Base-by-base conservation (phyloP, 1,140 invertebrate genomes). In the Mesaphorura yosii region DNA sequence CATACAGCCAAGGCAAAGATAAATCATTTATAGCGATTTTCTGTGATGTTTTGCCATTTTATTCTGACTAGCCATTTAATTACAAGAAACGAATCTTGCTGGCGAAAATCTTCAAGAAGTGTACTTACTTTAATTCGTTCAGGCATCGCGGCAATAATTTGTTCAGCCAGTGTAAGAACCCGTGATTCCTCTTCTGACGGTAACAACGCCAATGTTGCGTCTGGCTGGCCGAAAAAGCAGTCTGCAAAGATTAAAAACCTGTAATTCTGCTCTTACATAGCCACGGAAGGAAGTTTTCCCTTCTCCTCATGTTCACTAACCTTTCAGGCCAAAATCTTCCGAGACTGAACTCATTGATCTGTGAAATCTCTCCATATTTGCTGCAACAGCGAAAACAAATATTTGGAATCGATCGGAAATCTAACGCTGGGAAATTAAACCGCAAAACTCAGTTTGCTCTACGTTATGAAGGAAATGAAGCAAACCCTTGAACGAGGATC, bases 61-160 rank as follows among this genome's bases (percentile, higher is more conserved):
- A n/a, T n/a, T n/a, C n/a, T n/a, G n/a, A n/a, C n/a, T n/a, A n/a
- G n/a, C n/a, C n/a, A n/a, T n/a, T n/a, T n/a, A n/a, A n/a, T n/a
- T n/a, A n/a, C n/a, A n/a, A n/a, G n/a, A n/a, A n/a, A n/a, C n/a
- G n/a, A n/a, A n/a, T n/a, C n/a, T n/a, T n/a, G n/a, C n/a, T n/a
- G n/a, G n/a, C n/a, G n/a, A n/a, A 7, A 25, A 25, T 5, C 12
- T 12, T 46, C 22, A 12, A 4, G 4, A 10, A 23, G 4, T 12
- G 12, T 48, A 34, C 26, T 20, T 27, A 85, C 84, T 79, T 96
- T 97, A 66, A 95, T 96, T 64, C 90, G 77, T 61, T 95, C 90
- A 49, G 93, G 92, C 76, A 96, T 89, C 7, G 92, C 92, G 31
- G 90, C 92, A 66, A 97, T 96, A 64, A 98, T 96, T 74, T 96